These are phyloP conservation scores for Lithophane semibrunnea DNA, from an alignment of 2,888 invertebrate species.

Conservation along the genomic window DNA sequence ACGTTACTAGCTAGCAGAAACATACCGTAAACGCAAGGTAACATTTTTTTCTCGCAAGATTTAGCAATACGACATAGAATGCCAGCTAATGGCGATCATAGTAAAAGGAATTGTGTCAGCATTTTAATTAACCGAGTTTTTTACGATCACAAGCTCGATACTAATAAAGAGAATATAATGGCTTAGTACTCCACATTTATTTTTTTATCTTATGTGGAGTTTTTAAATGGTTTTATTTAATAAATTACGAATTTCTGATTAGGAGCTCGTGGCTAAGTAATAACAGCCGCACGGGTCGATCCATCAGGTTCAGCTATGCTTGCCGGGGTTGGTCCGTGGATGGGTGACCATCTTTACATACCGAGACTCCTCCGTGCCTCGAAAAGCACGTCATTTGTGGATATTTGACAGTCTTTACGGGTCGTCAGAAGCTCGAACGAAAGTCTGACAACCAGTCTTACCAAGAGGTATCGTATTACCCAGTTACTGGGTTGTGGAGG, in stretches of 20 bases:
- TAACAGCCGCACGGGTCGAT: too few relatives aligned
- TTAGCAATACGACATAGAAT: conserved; percentile 65
- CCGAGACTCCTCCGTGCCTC: too few relatives aligned
- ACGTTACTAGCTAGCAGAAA: background rate
- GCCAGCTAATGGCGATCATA: conserved; percentile 57
- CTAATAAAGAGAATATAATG: conserved; percentile 47
- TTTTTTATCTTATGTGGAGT: conserved; percentile 10
- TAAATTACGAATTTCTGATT: background rate
- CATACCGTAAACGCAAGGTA: conserved; percentile 35
- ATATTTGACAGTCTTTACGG: too few relatives aligned
- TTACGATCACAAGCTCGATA: conserved; percentile 52
- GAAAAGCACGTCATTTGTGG: too few relatives aligned
- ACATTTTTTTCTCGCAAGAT: conserved; percentile 58
- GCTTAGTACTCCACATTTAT: conserved; percentile 37
- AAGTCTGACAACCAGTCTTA: too few relatives aligned
- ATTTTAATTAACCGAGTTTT: conserved; percentile 73
- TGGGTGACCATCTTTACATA: too few relatives aligned
- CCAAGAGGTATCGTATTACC: too few relatives aligned
- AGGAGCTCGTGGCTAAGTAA: too few relatives aligned
- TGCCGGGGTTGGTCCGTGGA: too few relatives aligned
- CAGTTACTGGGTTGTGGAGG: too few relatives aligned
- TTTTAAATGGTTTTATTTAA: background rate
- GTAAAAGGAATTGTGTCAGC: conserved; percentile 72
- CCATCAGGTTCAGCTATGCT: too few relatives aligned
- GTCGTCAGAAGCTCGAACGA: too few relatives aligned